phyloP scores from a whole-genome alignment of 2,888 invertebrate genomes.

The Calameuta idolon region DNA sequence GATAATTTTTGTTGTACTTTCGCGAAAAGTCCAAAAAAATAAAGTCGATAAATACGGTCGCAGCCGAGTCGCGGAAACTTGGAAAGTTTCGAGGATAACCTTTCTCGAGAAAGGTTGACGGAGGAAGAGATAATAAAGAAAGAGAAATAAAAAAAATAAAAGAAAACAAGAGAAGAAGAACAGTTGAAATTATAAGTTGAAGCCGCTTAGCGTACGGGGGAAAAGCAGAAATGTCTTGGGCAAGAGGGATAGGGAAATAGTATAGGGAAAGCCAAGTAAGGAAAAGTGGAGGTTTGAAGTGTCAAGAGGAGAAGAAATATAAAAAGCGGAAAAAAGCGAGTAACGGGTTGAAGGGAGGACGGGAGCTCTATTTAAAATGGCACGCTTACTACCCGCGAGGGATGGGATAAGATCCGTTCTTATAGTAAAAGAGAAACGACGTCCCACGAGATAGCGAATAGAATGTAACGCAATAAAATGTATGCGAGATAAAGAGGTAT shows the following conservation, averaged over 20 bases:
- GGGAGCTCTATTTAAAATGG: slow-evolving; percentile 37
- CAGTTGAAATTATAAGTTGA: slow-evolving; percentile 2
- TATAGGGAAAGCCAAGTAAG: slow-evolving; percentile 1
- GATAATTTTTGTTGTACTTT: neutral
- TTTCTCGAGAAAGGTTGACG: neutral
- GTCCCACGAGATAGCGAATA: slow-evolving; percentile 34
- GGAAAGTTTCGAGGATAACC: neutral
- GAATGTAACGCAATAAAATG: slow-evolving; percentile 32
- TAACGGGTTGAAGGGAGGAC: slow-evolving; percentile 18
- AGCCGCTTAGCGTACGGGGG: neutral
- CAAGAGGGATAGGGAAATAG: neutral
- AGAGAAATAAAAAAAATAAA: neutral
- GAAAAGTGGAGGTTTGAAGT: neutral
- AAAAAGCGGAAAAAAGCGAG: slow-evolving; percentile 19
- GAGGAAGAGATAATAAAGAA: neutral
- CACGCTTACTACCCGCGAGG: slow-evolving; percentile 21
- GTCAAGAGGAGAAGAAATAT: slow-evolving; percentile 20
- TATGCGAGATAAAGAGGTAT: slow-evolving; percentile 12
- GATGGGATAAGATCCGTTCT: slow-evolving; percentile 16
- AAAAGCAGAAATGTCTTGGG: neutral
- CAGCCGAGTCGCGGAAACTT: neutral
- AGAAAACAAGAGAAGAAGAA: neutral
- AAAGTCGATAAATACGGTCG: slow-evolving; percentile 6
- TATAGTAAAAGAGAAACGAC: slow-evolving; percentile 20
- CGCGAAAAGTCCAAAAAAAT: neutral